These are phyloP conservation scores for Thaumetopoea pityocampa DNA, from an alignment of 1,140 invertebrate species.

Conservation along the genomic window DNA sequence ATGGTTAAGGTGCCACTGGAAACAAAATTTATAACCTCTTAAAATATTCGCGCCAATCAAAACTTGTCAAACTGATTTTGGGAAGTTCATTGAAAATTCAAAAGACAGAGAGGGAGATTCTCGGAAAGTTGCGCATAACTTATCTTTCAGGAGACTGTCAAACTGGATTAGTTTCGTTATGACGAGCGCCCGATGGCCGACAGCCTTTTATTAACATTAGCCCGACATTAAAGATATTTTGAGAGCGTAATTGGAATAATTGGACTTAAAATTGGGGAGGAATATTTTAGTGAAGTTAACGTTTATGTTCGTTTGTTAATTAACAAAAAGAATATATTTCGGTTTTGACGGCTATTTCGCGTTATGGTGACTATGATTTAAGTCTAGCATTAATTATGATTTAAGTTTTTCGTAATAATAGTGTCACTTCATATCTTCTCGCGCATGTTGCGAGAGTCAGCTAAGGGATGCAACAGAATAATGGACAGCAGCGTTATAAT, in stretches of 20 bases:
- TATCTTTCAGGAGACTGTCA: conserved; percentile 41
- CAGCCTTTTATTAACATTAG: conserved; percentile 16
- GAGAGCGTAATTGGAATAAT: conserved; percentile 6
- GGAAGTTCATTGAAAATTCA: conserved; percentile 55
- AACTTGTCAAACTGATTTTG: conserved; percentile 54
- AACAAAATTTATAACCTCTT: conserved; percentile 19
- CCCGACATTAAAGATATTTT: conserved; percentile 7
- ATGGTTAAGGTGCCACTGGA: conserved; percentile 19
- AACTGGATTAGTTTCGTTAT: conserved; percentile 49
- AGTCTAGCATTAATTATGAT: too few relatives aligned
- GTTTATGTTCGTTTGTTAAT: conserved; percentile 5
- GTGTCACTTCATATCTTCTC: too few relatives aligned
- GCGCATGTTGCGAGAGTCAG: too few relatives aligned
- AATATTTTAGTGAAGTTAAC: conserved; percentile 4
- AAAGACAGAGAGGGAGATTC: conserved; percentile 46
- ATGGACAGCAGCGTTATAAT: too few relatives aligned
- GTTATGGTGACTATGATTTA: too few relatives aligned
- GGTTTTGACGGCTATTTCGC: too few relatives aligned
- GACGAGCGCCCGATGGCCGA: conserved; percentile 29
- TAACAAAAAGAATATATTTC: too few relatives aligned
- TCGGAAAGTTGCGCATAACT: conserved; percentile 47
- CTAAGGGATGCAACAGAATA: too few relatives aligned
- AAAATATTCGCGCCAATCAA: conserved; percentile 46
- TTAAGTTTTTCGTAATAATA: too few relatives aligned
- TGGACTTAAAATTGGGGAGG: too few relatives aligned